These are phyloP conservation scores for Lampropteryx suffumata DNA, from an alignment of 2,888 invertebrate species.

Conservation along the genomic window DNA sequence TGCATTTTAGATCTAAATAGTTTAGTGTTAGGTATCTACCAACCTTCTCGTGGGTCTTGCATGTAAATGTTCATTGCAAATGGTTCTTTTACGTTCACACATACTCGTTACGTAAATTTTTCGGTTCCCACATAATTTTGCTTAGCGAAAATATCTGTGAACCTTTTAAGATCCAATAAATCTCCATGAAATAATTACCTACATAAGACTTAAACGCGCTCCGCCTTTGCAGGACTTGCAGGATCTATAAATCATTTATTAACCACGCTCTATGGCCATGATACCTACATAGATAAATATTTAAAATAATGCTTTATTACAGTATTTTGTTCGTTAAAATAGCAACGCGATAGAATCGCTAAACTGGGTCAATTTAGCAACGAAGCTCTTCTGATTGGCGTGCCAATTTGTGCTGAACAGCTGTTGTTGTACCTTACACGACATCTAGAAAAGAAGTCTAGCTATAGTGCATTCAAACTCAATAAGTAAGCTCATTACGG, in stretches of 20 bases:
- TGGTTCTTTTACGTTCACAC: too few relatives aligned
- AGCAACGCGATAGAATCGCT: neutral
- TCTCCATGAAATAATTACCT: conserved; percentile 16
- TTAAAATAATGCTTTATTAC: conserved; percentile 13
- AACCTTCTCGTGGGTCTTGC: too few relatives aligned
- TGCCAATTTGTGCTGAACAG: conserved; percentile 12
- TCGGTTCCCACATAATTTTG: neutral
- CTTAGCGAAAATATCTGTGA: conserved; percentile 2
- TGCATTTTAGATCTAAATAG: neutral
- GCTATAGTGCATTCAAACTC: too few relatives aligned
- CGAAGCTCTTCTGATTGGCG: conserved; percentile 3
- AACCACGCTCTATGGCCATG: conserved; percentile 8
- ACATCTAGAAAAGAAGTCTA: too few relatives aligned
- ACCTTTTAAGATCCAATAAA: conserved; percentile 16
- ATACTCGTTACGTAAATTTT: too few relatives aligned
- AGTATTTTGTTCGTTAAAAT: conserved; percentile 23
- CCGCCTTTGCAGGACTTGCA: neutral
- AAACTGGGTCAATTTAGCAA: conserved; percentile 12
- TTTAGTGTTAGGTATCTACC: neutral
- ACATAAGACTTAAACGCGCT: conserved; percentile 33
- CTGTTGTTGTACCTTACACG: neutral
- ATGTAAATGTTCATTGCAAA: too few relatives aligned
- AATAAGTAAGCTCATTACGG: too few relatives aligned
- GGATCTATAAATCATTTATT: conserved; percentile 21
- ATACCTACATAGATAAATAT: conserved; percentile 8